These are phyloP conservation scores for Brenthis daphne DNA, from an alignment of 2,888 invertebrate genomes.

Conservation along the genomic window DNA sequence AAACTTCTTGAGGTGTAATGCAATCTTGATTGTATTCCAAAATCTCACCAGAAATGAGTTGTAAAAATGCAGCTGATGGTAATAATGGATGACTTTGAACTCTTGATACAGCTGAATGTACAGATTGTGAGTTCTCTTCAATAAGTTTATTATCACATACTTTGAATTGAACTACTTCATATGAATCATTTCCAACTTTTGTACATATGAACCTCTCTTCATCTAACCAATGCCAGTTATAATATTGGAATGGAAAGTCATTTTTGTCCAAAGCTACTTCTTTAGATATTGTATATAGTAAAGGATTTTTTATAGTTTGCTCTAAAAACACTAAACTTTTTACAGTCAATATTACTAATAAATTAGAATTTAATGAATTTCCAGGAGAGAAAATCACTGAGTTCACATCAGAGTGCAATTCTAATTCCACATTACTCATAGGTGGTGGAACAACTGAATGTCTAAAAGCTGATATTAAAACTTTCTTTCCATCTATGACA, in stretches of 20 bases:
- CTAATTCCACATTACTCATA: constrained; percentile 85
- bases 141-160: constrained; percentile 48
- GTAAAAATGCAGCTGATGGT: constrained; percentile 52
- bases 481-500: constrained; percentile 88
- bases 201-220: constrained; percentile 68
- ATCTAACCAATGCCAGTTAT: constrained; percentile 83
- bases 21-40: constrained; percentile 56
- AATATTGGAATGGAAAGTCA: constrained; percentile 66
- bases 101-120: constrained; percentile 58
- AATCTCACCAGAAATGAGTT: constrained; percentile 65
- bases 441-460: constrained; percentile 92
- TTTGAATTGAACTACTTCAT: constrained; percentile 57
- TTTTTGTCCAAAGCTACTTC: constrained; percentile 48
- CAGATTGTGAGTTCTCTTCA: constrained; percentile 46
- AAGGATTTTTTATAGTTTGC: constrained; percentile 60
- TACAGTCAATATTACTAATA: constrained; percentile 64
- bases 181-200: constrained; percentile 48
- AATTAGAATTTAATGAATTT: constrained; percentile 60
- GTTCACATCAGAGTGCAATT: constrained; percentile 81
- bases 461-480: constrained; percentile 88
- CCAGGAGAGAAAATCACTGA: constrained; percentile 82
- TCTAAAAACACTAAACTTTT: constrained; percentile 65
- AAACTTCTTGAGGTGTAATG: constrained; percentile 55
- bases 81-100: constrained; percentile 59
- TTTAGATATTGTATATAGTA: constrained; percentile 57